A percentile compares a stretch with the other conserved stretches of the same genome.
These are phyloP conservation scores for Eupithecia vulgata DNA, from an alignment of 2,888 invertebrate genomes.

Conservation along the genomic window DNA sequence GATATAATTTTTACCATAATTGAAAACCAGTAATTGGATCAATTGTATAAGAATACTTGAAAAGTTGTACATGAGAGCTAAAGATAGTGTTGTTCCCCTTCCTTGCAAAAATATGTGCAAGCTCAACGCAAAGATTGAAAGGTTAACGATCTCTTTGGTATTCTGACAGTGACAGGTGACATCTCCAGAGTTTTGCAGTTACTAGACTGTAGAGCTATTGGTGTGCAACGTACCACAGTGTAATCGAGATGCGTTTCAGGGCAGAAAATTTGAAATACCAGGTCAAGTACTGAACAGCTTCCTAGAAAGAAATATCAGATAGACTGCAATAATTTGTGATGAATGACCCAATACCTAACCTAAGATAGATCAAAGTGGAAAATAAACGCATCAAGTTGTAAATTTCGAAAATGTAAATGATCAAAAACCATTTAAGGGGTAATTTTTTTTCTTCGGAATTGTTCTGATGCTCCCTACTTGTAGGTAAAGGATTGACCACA, in stretches of 20 bases:
- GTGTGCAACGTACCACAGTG: conserved; percentile 47
- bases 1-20: not conserved
- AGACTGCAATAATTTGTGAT: not conserved
- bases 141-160: conserved; percentile 33
- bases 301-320: not conserved
- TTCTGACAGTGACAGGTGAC: conserved; percentile 42
- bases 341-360: not conserved
- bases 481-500: no score
- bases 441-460: no score
- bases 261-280: conserved; percentile 47
- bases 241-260: conserved; percentile 54
- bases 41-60: not conserved
- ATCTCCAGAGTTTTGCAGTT: conserved; percentile 47
- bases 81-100: not conserved
- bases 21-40: not conserved
- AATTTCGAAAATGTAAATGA: no score
- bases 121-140: conserved; percentile 32
- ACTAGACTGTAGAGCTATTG: conserved; percentile 58
- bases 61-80: not conserved
- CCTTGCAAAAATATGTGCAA: conserved; percentile 18
- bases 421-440: no score
- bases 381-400: no score
- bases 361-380: not conserved
- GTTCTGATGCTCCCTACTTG: no score
- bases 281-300: conserved; percentile 6